Evolutionary conservation across 2,888 invertebrate species (phyloP).

Genomic region (Coleophora deauratella): DNA sequence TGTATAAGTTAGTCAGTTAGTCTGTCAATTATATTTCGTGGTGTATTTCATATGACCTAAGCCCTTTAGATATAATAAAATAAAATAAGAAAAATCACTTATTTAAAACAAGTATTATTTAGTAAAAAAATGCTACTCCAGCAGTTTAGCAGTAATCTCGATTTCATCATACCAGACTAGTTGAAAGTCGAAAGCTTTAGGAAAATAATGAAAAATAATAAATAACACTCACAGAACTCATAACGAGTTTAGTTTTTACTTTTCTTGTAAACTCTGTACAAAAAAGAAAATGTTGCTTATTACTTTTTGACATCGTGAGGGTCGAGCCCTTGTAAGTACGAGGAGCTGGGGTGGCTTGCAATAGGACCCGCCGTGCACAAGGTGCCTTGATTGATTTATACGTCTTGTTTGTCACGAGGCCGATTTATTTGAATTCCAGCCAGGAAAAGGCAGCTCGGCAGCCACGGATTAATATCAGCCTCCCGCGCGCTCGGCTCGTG

Average conservation of each 20-base stretch:
- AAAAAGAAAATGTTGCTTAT: slow-evolving; percentile 40
- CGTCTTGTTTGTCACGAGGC: slow-evolving; percentile 72
- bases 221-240: slow-evolving; percentile 55
- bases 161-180: no score
- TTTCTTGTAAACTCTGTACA: slow-evolving; percentile 64
- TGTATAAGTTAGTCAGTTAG: no score
- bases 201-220: slow-evolving; percentile 55
- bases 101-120: no score
- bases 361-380: slow-evolving; percentile 65
- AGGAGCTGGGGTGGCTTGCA: slow-evolving; percentile 33
- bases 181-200: slow-evolving; percentile 19
- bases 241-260: slow-evolving; percentile 67
- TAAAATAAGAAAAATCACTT: no score
- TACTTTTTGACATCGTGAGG: slow-evolving; percentile 40
- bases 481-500: slow-evolving; percentile 52
- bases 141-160: no score
- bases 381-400: slow-evolving; percentile 72
- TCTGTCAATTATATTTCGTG: no score
- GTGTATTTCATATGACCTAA: no score
- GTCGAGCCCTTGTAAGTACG: slow-evolving; percentile 36
- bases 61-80: no score
- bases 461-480: slow-evolving; percentile 71
- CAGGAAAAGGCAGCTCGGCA: slow-evolving; percentile 61
- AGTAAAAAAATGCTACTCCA: no score
- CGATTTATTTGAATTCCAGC: slow-evolving; percentile 75